These are phyloP conservation scores for Clivina fossor DNA, from an alignment of 2,888 invertebrate genomes.

Conservation along the genomic window DNA sequence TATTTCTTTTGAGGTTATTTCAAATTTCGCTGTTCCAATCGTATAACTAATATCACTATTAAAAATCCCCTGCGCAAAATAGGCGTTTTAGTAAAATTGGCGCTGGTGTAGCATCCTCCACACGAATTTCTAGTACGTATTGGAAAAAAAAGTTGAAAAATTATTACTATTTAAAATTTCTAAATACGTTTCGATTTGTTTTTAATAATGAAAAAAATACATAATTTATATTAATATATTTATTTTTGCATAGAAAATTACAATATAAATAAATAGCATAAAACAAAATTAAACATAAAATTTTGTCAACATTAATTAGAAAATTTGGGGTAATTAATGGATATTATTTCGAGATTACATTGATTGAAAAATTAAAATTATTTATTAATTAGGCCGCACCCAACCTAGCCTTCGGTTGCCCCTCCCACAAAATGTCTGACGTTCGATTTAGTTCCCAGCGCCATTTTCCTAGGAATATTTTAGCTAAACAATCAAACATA, in stretches of 20 bases:
- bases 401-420: conserved; percentile 41
- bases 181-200: conserved; percentile 3
- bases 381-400: conserved; percentile 21
- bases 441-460: conserved; percentile 49
- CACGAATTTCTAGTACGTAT: not conserved
- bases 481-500: conserved; percentile 53
- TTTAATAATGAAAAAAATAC: conserved; percentile 21
- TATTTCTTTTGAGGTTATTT: conserved; percentile 13
- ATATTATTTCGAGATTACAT: too few species aligned
- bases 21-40: conserved; percentile 19
- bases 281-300: conserved; percentile 16
- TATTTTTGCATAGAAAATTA: conserved; percentile 16
- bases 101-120: conserved; percentile 18
- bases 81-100: conserved; percentile 12
- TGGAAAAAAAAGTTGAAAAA: conserved; percentile 2
- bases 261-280: conserved; percentile 15
- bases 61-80: conserved; percentile 20
- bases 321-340: conserved; percentile 16
- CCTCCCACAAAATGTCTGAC: conserved; percentile 55
- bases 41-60: conserved; percentile 17
- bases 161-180: conserved; percentile 4
- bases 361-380: too few species aligned
- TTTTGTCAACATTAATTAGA: conserved; percentile 8
- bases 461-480: conserved; percentile 52
- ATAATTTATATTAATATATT: conserved; percentile 16